Percentiles rank a stretch among this genome's conserved stretches.
Evolutionary conservation across 2,113 vertebrate genomes (phyloP).

Genomic region (Genyomyrus donnyi): DNA sequence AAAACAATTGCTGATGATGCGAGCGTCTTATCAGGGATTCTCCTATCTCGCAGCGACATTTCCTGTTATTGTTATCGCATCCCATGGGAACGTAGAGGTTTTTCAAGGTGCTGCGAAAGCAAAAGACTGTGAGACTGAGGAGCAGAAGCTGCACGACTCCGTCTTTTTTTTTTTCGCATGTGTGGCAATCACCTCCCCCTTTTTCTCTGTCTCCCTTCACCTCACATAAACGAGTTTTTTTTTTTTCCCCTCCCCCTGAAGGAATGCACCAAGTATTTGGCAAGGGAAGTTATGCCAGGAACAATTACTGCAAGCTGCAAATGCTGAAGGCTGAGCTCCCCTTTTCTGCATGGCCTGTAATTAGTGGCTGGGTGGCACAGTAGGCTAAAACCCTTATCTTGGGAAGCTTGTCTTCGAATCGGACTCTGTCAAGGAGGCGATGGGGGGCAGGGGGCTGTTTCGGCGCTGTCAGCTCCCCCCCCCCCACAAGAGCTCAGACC

Average conservation of each 20-base stretch:
- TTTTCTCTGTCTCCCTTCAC: slow-evolving; percentile 5
- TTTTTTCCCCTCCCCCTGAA: slow-evolving; percentile 16
- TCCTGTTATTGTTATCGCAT: slow-evolving; percentile 37
- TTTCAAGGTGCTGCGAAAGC: slow-evolving; percentile 16
- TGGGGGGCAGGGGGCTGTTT: slow-evolving; percentile 36
- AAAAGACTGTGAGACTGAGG: background rate
- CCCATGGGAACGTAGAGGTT: slow-evolving; percentile 30
- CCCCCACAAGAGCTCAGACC: slow-evolving; percentile 29
- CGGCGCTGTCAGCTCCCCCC: slow-evolving; percentile 52
- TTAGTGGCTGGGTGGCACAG: slow-evolving; percentile 34
- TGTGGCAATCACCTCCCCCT: slow-evolving; percentile 2
- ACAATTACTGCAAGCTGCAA: slow-evolving; percentile 31
- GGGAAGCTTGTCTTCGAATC: slow-evolving; percentile 23
- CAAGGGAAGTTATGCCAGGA: slow-evolving; percentile 28
- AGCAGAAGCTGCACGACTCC: background rate
- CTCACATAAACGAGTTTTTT: slow-evolving; percentile 14
- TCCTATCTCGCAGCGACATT: slow-evolving; percentile 29
- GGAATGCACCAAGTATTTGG: slow-evolving; percentile 28
- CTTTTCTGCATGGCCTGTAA: slow-evolving; percentile 28
- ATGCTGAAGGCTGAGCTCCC: slow-evolving; percentile 28
- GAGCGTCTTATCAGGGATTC: background rate
- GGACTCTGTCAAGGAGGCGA: slow-evolving; percentile 35
- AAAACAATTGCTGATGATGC: background rate
- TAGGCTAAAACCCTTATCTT: slow-evolving; percentile 30
- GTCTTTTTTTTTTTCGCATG: background rate